Base-by-base conservation (phyloP, 2,888 invertebrate genomes). In the Phrixothrix hirtus region DNA sequence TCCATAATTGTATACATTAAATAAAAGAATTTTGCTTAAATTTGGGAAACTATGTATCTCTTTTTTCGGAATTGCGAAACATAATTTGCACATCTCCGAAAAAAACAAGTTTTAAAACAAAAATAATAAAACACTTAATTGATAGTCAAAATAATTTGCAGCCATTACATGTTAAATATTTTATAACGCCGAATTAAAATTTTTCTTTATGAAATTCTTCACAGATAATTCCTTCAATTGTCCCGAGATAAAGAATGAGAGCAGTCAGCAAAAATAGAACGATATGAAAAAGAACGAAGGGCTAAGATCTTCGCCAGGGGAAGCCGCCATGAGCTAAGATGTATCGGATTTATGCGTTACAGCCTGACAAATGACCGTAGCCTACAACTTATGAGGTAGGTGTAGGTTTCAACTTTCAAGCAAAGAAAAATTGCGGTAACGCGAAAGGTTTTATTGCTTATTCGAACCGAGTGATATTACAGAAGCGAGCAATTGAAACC, bases 261-360 rank as follows among this genome's bases (percentile, higher is more conserved):
- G 54, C 47, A 43, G 32, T 36, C 31, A 37, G 34, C 43, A 43
- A 43, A 46, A 43, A 53, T 53, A 47, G 47, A 44, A 48, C 31
- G 30, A 43, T 30, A 43, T 27, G 42, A 53, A 37, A 17, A 25
- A 37, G 32, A 43, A 43, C 36, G 36, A 21, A 36, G 36, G 30
- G 42, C 34, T 48, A 32, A 37, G 35, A 25, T 29, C 38, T 16
- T 34, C 30, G 15, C 9, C 31, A 31, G 42, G 38, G 42, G 35
- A 53, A 35, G n/a, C n/a, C n/a, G n/a, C 42, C 17, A 21, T 13
- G 35, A 46, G 26, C 51, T 59, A 66, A 64, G 64, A 68, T 71
- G 70, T 71, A 70, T 71, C 67, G 69, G 71, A 72, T 72, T 72
- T 72, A 72, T 71, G 67, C 66, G 68, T 67, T 68, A 68, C 68